Evolutionary conservation across 2,888 invertebrate genomes (phyloP), one percentile per base, ranked within the genome.

Genomic region (Choreutis nemorana): DNA sequence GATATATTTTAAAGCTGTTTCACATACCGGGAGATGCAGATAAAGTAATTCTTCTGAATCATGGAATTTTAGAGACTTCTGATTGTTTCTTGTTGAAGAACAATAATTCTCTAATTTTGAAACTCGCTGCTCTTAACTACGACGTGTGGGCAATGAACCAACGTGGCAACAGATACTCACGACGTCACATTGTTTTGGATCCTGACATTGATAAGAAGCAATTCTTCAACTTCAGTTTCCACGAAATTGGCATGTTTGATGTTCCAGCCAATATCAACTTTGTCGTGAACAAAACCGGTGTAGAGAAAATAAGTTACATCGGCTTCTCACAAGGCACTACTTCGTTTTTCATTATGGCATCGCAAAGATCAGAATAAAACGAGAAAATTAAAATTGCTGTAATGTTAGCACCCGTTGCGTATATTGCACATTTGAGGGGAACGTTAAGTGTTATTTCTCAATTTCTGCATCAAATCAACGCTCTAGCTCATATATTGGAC

Each of bases 261-360:
- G 34, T 91, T 2, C 87, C 91, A 4, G 83, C 87, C 0, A 83
- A 82, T 52, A 81, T 70, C 4, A 65, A 73, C 38, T 57, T 56
- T 28, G 46, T 72, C 8, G 35, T 65, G 2, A 29, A 39, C 1
- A 28, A 34, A 3, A 87, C 87, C 0, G 73, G 78, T 2, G 63
- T 77, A 21, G 39, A 73, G 1, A 65, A 82, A 32, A 38, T 91
- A 1, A 82, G 81, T 42, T 88, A 86, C 50, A 60, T 87, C 4
- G 91, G 89, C 2, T 88, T 90, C 51, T 90, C 89, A 4, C 82
- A 82, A 58, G 91, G 90, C 12, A 83, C 82, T 0, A 84, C 85
- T 0, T 47, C 64, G 22, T 84, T 82, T 42, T 85, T 75, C 37
- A 80, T 81, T 0, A 73, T 84, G 70, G 54, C 65, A 3, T 77